phyloP scores from a whole-genome alignment of 2,113 vertebrate species.

The Lophura nycthemera region DNA sequence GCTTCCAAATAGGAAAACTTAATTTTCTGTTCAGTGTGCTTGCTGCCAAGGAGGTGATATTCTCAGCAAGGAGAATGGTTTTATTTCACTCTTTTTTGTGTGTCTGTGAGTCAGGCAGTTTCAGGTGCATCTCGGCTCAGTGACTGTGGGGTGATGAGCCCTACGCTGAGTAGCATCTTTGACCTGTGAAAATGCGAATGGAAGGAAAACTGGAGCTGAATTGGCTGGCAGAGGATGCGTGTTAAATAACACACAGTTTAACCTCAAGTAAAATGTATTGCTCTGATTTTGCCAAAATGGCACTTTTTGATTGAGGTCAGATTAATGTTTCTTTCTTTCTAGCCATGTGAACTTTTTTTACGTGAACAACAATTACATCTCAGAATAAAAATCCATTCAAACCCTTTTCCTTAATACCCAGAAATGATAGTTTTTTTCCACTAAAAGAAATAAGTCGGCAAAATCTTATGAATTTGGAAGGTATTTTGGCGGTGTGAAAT shows the following conservation, averaged over 20 bases:
- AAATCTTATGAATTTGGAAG: neutral
- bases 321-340: neutral
- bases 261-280: neutral
- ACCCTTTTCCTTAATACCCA: neutral
- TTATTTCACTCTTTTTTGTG: neutral
- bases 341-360: neutral
- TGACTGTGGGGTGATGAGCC: neutral
- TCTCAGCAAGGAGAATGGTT: neutral
- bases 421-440: neutral
- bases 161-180: neutral
- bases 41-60: too few species aligned
- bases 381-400: neutral
- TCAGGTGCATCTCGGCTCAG: neutral
- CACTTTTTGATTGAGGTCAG: neutral
- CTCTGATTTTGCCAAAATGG: conserved; percentile 9
- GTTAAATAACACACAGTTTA: neutral
- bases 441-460: neutral
- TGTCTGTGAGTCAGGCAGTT: neutral
- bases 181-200: neutral
- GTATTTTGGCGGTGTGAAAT: neutral
- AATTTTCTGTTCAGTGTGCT: neutral
- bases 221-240: neutral
- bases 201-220: neutral
- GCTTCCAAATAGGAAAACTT: neutral
- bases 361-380: neutral